Percentiles rank a stretch among this genome's conserved stretches.
Evolutionary conservation across 2,888 invertebrate species (phyloP).

Genomic region (Sipha maydis): DNA sequence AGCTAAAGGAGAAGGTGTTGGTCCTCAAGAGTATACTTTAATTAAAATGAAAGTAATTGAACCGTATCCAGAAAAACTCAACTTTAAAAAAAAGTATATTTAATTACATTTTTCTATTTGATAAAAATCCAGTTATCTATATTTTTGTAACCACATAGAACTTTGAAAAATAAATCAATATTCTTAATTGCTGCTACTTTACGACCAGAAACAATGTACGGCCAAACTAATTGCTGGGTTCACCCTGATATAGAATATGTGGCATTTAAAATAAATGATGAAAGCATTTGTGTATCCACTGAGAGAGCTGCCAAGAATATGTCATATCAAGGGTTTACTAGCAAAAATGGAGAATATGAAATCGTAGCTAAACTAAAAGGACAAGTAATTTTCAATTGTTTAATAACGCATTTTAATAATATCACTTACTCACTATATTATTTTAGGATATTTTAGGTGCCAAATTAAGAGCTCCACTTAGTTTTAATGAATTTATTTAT

Average conservation of each 20-base stretch:
- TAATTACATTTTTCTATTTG: conserved; percentile 14
- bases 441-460: conserved; percentile 82
- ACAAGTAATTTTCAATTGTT: conserved; percentile 69
- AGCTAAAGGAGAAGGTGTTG: conserved; percentile 95
- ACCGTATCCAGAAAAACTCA: conserved; percentile 78
- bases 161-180: conserved; percentile 72
- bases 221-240: conserved; percentile 99
- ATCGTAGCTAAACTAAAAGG: conserved; percentile 78
- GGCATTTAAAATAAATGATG: conserved; percentile 78
- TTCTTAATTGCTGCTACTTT: conserved; percentile 95
- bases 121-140: neutral
- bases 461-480: conserved; percentile 84
- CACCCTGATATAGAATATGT: conserved; percentile 95
- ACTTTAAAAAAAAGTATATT: conserved; percentile 69
- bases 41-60: conserved; percentile 88
- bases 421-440: neutral
- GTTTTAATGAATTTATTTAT: conserved; percentile 85
- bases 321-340: conserved; percentile 92
- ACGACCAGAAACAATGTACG: conserved; percentile 99
- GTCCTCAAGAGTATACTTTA: conserved; percentile 96
- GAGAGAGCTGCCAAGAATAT: conserved; percentile 91
- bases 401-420: neutral
- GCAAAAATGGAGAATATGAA: conserved; percentile 80
- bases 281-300: conserved; percentile 89
- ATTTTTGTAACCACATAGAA: conserved; percentile 67